phyloP scores from a whole-genome alignment of 2,888 invertebrate species.

The Chrysolina americana region DNA sequence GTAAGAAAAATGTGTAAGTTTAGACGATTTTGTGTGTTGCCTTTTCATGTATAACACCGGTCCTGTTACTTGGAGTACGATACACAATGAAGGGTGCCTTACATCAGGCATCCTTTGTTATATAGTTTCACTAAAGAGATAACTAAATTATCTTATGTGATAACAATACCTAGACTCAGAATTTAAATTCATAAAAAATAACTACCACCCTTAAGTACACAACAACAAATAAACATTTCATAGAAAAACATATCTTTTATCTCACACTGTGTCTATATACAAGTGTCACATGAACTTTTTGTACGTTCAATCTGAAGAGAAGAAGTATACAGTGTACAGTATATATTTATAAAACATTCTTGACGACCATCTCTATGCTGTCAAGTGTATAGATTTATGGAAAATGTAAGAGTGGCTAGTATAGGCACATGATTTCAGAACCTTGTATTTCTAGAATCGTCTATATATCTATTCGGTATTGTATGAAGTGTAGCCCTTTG shows the following conservation, averaged over 20 bases:
- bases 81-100: background rate
- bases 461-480: background rate
- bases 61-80: too few species aligned
- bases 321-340: slow-evolving; percentile 41
- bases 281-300: slow-evolving; percentile 37
- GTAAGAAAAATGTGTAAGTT: too few species aligned
- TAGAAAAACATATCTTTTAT: slow-evolving; percentile 26
- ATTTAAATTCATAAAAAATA: slow-evolving; percentile 9
- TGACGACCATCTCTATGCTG: slow-evolving; percentile 33
- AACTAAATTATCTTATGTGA: too few species aligned
- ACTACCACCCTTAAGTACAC: slow-evolving; percentile 19
- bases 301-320: slow-evolving; percentile 34
- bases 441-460: background rate
- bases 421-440: background rate
- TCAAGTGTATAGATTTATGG: slow-evolving; percentile 12
- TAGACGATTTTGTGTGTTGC: too few species aligned
- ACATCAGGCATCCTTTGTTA: background rate
- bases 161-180: slow-evolving; percentile 1
- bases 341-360: slow-evolving; percentile 43
- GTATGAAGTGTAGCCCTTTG: background rate
- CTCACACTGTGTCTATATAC: slow-evolving; percentile 28
- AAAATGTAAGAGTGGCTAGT: slow-evolving; percentile 1
- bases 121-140: background rate
- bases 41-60: too few species aligned
- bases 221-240: slow-evolving; percentile 37